phyloP scores from a whole-genome alignment of 2,797 vertebrate genomes.

The Coracias cyanogaster region DNA sequence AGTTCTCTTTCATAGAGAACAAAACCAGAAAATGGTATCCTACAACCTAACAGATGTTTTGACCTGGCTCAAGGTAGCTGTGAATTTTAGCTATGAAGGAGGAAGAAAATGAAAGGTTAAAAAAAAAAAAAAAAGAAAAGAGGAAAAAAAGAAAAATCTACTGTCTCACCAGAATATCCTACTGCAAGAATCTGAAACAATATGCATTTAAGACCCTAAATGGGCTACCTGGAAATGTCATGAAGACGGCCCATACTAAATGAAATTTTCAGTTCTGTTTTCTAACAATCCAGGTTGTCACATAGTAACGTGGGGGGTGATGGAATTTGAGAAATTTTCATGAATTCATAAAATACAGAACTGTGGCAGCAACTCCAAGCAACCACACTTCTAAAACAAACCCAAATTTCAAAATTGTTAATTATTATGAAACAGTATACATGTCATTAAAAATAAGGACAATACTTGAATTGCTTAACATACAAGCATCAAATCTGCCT shows the following conservation, averaged over 20 bases:
- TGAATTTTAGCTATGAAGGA: not conserved
- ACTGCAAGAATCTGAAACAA: not conserved
- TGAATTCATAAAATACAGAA: not conserved
- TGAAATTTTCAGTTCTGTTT: not conserved
- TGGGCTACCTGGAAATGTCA: not conserved
- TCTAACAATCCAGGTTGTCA: not conserved
- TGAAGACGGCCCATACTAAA: not conserved
- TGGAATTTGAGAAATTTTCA: not conserved
- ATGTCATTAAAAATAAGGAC: not conserved
- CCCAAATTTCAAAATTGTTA: not conserved
- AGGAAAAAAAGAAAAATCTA: no score
- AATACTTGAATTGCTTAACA: not conserved
- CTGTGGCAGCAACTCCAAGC: not conserved
- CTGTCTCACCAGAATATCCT: not conserved
- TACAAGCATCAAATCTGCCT: not conserved
- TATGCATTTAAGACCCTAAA: not conserved
- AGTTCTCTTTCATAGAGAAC: not conserved
- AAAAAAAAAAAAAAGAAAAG: not conserved
- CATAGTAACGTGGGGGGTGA: accelerated
- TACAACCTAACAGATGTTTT: not conserved
- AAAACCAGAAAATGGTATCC: not conserved
- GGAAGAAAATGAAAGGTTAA: not conserved
- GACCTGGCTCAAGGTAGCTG: not conserved
- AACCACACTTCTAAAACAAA: not conserved
- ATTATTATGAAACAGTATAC: not conserved